phyloP scores from a whole-genome alignment of 2,113 vertebrate species.

The Lanius ludovicianus region DNA sequence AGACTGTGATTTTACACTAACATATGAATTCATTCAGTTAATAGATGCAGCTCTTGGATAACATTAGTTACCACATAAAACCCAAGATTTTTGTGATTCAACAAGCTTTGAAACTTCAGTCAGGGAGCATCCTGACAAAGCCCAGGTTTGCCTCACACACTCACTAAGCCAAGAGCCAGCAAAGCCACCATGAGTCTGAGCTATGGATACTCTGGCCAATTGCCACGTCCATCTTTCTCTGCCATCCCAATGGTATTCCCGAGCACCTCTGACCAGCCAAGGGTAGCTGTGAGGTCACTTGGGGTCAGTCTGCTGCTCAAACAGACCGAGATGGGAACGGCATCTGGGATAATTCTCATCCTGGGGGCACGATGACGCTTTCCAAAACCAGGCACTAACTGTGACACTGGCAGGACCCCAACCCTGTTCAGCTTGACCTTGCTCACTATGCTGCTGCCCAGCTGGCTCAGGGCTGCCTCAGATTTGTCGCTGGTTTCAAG shows the following conservation, averaged over 20 bases:
- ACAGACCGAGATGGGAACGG: rapidly evolving
- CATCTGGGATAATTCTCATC: not conserved
- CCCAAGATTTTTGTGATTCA: not conserved
- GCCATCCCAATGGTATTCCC: not conserved
- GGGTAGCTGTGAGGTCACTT: not conserved
- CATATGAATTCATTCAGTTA: not conserved
- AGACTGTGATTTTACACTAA: not conserved
- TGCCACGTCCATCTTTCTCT: not conserved
- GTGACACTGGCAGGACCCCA: not conserved
- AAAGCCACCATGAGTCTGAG: not conserved
- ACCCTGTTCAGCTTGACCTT: not conserved
- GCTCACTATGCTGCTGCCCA: not conserved
- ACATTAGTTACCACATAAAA: not conserved
- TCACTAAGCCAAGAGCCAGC: not conserved
- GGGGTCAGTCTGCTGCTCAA: not conserved
- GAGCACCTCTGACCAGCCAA: not conserved
- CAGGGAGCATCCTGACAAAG: not conserved
- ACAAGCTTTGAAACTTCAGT: not conserved
- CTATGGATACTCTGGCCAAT: not conserved
- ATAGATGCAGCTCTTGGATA: not conserved
- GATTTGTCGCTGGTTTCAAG: not conserved
- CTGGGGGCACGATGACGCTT: rapidly evolving
- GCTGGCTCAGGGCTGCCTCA: not conserved
- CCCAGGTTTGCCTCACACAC: not conserved
- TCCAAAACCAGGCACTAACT: not conserved